Base-by-base conservation (phyloP, 2,888 invertebrate genomes). In the Proisotoma minuta region DNA sequence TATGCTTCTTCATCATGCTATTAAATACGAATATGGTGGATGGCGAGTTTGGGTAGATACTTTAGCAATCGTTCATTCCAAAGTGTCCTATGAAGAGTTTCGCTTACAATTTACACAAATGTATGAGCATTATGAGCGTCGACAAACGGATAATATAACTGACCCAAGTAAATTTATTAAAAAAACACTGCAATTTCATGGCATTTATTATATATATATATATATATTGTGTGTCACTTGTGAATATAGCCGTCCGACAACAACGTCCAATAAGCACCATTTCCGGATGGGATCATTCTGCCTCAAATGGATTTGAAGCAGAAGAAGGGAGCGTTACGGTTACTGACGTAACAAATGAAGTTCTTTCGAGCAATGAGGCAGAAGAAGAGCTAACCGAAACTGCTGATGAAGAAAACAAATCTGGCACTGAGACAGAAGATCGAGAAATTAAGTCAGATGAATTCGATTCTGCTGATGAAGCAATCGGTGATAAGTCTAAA, bases 11-110 rank as follows among this genome's bases (percentile, higher is more conserved):
- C 98, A 99, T 78, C 99, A 99, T 79, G 99, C 99, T 43, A 95
- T 99, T 74, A 97, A 98, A 77, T 93, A 93, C 76, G 99, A 99
- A 79, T 99, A 96, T 76, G 99, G 99, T 3, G 99, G 99, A 18
- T 99, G 99, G 99, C 82, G 99, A 65, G 99, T 99, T 20, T 99
- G 99, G 99, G 98, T 99, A 3, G 99, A 99, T 77, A 99, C 99
- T 0, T 79, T 99, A 64, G 98, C 99, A 48, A 99, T 99, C 75
- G 94, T 99, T 1, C 99, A 99, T 80, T 98, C 98, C 1, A 98
- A 98, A 85, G 97, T 98, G 8, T 95, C 97, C 0, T 96, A 96
- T 78, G 97, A 98, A 81, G 97, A 98, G 78, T 98, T 97, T 79
- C 93, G 94, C 76, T 84, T 95, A 4, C 96, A 97, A 78, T 96